These are phyloP conservation scores for Tridacna gigas DNA, from an alignment of 2,888 invertebrate genomes.

Conservation along the genomic window DNA sequence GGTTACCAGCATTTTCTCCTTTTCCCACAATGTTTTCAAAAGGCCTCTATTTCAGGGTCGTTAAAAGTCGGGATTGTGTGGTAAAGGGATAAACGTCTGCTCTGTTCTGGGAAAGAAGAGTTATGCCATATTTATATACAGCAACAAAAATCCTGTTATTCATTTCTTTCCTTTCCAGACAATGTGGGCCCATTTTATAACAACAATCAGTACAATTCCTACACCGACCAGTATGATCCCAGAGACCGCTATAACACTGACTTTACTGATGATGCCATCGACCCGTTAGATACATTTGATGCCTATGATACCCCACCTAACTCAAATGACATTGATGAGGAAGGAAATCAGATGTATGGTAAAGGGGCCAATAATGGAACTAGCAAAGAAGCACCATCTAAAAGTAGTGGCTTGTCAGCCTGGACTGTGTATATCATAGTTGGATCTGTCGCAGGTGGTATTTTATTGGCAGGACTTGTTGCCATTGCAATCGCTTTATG, in stretches of 20 bases:
- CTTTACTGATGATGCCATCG: slow-evolving; percentile 13
- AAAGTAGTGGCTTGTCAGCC: slow-evolving; percentile 61
- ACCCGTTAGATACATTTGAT: background rate
- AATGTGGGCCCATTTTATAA: slow-evolving; percentile 19
- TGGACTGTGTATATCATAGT: slow-evolving; percentile 81
- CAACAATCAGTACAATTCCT: slow-evolving; percentile 26
- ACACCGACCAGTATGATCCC: slow-evolving; percentile 32
- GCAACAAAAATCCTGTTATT: too few species aligned
- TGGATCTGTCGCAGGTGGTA: slow-evolving; percentile 78
- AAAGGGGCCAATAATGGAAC: slow-evolving; percentile 28
- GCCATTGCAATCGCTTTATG: slow-evolving; percentile 79
- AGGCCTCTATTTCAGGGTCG: too few species aligned
- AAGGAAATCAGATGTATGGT: slow-evolving; percentile 12
- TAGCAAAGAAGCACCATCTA: background rate
- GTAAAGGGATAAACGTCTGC: too few species aligned
- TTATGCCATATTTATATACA: too few species aligned
- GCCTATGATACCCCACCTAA: background rate
- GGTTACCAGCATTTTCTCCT: too few species aligned
- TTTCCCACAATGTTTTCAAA: too few species aligned
- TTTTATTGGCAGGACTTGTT: slow-evolving; percentile 76
- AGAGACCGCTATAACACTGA: background rate
- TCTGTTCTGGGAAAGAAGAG: too few species aligned
- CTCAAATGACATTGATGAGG: slow-evolving; percentile 3
- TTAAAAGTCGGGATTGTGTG: too few species aligned
- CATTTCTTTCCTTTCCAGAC: slow-evolving; percentile 8